Evolutionary conservation across 2,888 invertebrate genomes (phyloP), one percentile per base, ranked within the genome.

Genomic region (Polietes domitor): DNA sequence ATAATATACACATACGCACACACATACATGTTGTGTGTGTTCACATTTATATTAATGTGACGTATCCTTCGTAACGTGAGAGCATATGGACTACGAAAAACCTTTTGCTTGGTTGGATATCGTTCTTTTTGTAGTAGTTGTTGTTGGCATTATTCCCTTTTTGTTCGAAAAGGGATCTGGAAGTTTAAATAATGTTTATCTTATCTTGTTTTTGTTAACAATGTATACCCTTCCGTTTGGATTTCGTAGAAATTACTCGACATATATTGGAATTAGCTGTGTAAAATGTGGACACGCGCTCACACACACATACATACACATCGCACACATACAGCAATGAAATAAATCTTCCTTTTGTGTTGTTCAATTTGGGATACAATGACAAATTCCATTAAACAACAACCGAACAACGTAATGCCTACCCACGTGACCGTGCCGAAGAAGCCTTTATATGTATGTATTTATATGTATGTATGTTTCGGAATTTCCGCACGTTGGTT

Each of bases 181-280:
- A 53, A 65, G 50, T 78, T 72, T 63, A 63, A 72, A 78, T 37
- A 50, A 78, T 63, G 32, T 61, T 72, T 50, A 63, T 58, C 43
- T 61, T 32, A 41, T 41, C 21, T 41, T 47, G 19, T 77, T 61
- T 43, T 71, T 26, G 43, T 58, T 15, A 68, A 55, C 55, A 58
- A 41, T 73, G 50, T 32, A 26, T 28, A 58, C 70, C 47, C 32
- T 71, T 65, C 41, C 65, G 53, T 55, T 41, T 37, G 63, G 78
- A 55, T 73, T 79, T 43, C 41, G 61, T 32, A 77, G 77, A 77
- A 77, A 71, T 47, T 71, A 73, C 73, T 41, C 15, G 17, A 79
- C 73, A 73, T 73, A 73, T 65, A 73, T 53, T 55, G 73, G 73
- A 53, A 79, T 79, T 73, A 79, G 73, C 53, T 41, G 17, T 73